phyloP scores from a whole-genome alignment of 2,888 invertebrate species.

The Drosophila yooni region DNA sequence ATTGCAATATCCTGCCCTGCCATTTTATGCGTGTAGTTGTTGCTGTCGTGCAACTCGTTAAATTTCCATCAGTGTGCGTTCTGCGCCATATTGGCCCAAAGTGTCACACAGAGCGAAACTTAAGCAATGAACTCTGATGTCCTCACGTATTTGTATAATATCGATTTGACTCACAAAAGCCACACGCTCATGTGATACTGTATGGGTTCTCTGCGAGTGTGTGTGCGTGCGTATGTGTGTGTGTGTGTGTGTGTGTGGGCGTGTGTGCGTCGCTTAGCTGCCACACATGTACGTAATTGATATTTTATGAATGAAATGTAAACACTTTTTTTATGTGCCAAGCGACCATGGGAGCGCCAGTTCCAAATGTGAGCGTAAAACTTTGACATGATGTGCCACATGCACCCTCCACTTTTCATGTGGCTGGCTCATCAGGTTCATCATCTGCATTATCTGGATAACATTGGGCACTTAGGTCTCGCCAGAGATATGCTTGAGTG shows the following conservation, averaged over 20 bases:
- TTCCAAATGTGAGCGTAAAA: conserved; percentile 24
- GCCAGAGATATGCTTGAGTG: not conserved
- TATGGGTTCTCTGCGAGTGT: not conserved
- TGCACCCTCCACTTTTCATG: conserved; percentile 40
- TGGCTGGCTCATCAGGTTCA: conserved; percentile 9
- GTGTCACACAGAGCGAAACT: conserved; percentile 62
- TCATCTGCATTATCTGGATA: not conserved
- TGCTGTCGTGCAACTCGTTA: conserved; percentile 71
- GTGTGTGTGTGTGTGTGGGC: conserved; percentile 7
- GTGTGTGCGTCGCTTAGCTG: conserved; percentile 55
- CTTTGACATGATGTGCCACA: conserved; percentile 42
- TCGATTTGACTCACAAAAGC: conserved; percentile 76
- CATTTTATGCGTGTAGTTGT: conserved; percentile 18
- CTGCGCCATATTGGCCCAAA: conserved; percentile 74
- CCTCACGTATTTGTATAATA: conserved; percentile 77
- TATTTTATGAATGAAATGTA: conserved; percentile 81
- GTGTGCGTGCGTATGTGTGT: conserved; percentile 6
- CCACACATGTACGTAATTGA: conserved; percentile 79
- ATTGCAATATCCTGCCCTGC: conserved; percentile 32
- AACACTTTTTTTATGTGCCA: conserved; percentile 73
- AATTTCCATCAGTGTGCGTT: conserved; percentile 76
- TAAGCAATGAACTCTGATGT: conserved; percentile 79
- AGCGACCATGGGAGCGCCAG: conserved; percentile 22
- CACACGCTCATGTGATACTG: conserved; percentile 33
- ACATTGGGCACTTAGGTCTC: not conserved